phyloP scores from a whole-genome alignment of 2,888 invertebrate species.

The Gryllus longicercus region DNA sequence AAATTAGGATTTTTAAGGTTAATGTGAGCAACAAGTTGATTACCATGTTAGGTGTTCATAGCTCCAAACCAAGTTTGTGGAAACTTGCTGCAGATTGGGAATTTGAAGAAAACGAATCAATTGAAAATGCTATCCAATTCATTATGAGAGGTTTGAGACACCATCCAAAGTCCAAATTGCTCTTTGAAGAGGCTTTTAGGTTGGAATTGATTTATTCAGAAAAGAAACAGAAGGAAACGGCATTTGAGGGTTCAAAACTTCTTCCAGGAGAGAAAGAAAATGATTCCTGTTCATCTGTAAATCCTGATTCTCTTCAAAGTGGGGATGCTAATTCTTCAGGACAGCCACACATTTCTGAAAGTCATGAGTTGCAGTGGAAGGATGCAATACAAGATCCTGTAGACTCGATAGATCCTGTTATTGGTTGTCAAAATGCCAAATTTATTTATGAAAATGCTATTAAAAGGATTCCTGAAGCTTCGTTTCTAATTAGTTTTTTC shows the following conservation, averaged over 20 bases:
- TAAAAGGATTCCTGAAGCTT: background rate
- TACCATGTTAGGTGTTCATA: conserved; percentile 60
- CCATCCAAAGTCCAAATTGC: conserved; percentile 63
- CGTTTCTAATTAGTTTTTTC: background rate
- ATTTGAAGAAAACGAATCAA: conserved; percentile 62
- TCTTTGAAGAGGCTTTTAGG: conserved; percentile 44
- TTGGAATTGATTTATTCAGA: background rate
- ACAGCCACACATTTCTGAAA: background rate
- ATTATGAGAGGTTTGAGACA: conserved; percentile 72
- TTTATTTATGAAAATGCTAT: background rate
- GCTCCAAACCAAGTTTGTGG: conserved; percentile 73
- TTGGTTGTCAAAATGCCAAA: background rate
- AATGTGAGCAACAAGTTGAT: conserved; percentile 46
- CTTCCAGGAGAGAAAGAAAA: background rate
- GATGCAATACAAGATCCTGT: background rate
- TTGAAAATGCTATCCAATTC: conserved; percentile 65
- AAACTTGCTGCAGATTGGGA: conserved; percentile 76
- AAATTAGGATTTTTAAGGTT: conserved; percentile 50
- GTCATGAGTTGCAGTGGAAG: background rate
- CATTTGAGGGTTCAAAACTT: background rate
- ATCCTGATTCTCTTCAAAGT: background rate
- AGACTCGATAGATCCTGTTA: background rate
- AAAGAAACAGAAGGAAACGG: background rate
- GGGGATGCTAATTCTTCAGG: background rate
- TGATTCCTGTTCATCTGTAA: background rate